Conservation (phyloP, 2,888 invertebrate genomes). For the Caenorhabditis sp. region DNA sequence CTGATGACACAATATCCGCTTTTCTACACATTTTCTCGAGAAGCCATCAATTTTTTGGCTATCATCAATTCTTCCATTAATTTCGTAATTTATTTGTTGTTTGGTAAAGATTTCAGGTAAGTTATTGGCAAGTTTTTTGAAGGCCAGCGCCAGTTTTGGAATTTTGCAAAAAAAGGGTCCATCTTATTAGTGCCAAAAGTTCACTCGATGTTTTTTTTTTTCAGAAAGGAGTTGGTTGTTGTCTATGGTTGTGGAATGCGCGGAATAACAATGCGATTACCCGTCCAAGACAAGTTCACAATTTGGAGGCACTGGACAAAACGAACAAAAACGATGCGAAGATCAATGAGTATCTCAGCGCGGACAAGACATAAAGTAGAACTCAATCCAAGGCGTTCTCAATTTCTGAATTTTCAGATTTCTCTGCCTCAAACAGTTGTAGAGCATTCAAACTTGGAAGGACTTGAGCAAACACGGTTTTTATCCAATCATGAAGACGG, state of each 20-base stretch:
- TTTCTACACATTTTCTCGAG: constrained; percentile 66
- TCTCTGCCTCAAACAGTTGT: constrained; percentile 32
- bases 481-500: constrained; percentile 34
- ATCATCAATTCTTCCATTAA: constrained; percentile 96
- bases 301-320: constrained; percentile 52
- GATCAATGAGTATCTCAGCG: constrained; percentile 21
- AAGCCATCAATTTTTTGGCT: constrained; percentile 84
- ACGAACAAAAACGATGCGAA: constrained; percentile 32
- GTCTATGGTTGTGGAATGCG: constrained; percentile 64
- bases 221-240: constrained; percentile 59
- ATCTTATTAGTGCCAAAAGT: too few species aligned
- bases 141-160: too few species aligned
- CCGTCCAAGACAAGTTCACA: constrained; percentile 58
- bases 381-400: not conserved
- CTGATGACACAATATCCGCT: constrained; percentile 47
- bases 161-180: too few species aligned
- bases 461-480: constrained; percentile 45
- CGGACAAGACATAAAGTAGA: constrained; percentile 23
- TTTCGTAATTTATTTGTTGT: constrained; percentile 95
- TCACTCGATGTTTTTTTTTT: constrained; percentile 7
- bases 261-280: constrained; percentile 53
- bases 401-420: constrained; percentile 4
- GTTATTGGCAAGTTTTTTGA: too few species aligned
- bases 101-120: constrained; percentile 82
- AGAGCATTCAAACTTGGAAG: constrained; percentile 26